Percentiles rank a stretch among this genome's conserved stretches.
phyloP scores from a whole-genome alignment of 2,888 invertebrate genomes.

The Tholera decimalis region DNA sequence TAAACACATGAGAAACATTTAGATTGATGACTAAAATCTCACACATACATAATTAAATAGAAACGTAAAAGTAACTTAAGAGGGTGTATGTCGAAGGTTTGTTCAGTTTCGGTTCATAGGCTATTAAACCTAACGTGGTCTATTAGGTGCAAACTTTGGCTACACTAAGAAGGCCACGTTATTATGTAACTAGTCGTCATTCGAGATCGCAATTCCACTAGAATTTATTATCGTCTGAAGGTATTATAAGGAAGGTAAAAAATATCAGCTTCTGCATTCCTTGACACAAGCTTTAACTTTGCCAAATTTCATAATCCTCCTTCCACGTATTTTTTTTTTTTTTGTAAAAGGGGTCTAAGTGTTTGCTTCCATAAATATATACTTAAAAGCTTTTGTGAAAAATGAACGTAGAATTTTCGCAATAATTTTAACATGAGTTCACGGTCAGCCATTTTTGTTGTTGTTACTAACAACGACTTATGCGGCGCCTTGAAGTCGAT shows the following conservation, averaged over 20 bases:
- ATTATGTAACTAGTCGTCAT: too few species aligned
- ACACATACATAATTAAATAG: not conserved
- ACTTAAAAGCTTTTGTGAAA: conserved; percentile 4
- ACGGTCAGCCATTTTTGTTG: conserved; percentile 20
- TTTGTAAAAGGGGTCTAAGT: too few species aligned
- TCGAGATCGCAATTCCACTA: too few species aligned
- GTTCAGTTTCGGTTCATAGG: conserved; percentile 9
- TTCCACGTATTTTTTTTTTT: too few species aligned
- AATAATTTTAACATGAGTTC: conserved; percentile 10
- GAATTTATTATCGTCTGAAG: too few species aligned
- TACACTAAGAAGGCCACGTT: not conserved
- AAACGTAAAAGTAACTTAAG: not conserved
- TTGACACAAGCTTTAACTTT: too few species aligned
- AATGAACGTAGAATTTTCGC: conserved; percentile 15
- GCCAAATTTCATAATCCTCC: too few species aligned
- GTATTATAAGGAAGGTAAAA: too few species aligned
- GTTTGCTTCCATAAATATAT: too few species aligned
- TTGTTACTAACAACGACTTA: conserved; percentile 12
- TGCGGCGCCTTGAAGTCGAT: conserved; percentile 35
- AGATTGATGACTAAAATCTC: too few species aligned
- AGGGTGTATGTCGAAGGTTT: not conserved
- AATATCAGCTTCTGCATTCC: too few species aligned
- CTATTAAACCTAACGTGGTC: conserved; percentile 5
- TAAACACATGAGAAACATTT: too few species aligned
- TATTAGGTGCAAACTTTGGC: conserved; percentile 17